Evolutionary conservation across 2,797 vertebrate genomes (phyloP).

Genomic region (Echiichthys vipera): DNA sequence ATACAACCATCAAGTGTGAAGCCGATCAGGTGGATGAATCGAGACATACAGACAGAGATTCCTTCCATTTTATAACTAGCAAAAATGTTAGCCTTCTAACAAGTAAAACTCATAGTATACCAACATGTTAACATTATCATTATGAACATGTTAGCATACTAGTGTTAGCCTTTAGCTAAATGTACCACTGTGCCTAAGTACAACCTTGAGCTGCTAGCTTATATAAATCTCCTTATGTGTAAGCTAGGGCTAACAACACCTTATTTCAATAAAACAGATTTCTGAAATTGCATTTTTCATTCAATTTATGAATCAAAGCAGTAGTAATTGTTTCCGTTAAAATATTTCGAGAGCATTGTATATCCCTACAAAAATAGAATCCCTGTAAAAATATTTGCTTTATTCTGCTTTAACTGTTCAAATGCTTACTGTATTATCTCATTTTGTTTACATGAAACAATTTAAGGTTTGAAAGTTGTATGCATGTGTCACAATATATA

Average conservation of each 20-base stretch:
- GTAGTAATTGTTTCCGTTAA: background rate
- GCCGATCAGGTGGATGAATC: no score
- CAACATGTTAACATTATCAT: no score
- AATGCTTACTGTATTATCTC: background rate
- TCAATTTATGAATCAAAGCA: no score
- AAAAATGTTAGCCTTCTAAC: no score
- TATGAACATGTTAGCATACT: background rate
- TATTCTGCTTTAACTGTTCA: background rate
- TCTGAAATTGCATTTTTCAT: no score
- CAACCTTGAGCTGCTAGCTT: background rate
- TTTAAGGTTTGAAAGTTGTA: background rate
- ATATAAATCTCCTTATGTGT: background rate
- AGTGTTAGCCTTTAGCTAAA: background rate
- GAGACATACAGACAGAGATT: no score
- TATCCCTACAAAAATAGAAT: slow-evolving; percentile 16
- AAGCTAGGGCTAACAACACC: background rate
- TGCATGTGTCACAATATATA: slow-evolving; percentile 7
- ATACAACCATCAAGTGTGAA: no score
- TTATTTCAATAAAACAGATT: background rate
- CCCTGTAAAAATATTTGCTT: background rate
- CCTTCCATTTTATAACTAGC: no score
- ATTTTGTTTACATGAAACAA: background rate
- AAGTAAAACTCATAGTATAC: no score
- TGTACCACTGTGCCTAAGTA: background rate
- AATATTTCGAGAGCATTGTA: no score